A percentile compares a stretch with the other conserved stretches of the same genome.
phyloP scores from a whole-genome alignment of 2,888 invertebrate species.

The Leucophenga maculata region DNA sequence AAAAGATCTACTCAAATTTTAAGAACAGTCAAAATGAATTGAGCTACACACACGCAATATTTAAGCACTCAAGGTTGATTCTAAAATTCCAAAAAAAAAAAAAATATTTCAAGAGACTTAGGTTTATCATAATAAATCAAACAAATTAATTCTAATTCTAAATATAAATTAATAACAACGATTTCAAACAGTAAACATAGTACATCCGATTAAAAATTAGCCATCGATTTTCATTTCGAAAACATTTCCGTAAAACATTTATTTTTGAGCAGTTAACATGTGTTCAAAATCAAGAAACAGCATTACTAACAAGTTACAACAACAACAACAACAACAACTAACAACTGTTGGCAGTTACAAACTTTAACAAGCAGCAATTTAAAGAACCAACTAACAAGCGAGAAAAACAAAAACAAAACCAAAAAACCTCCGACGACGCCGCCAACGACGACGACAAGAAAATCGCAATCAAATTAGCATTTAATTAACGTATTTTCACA shows the following conservation, averaged over 20 bases:
- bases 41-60: no score
- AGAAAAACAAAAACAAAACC: constrained; percentile 16
- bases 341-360: neutral
- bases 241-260: neutral
- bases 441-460: constrained; percentile 28
- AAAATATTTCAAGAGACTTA: no score
- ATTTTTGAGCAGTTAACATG: constrained; percentile 48
- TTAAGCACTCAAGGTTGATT: no score
- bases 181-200: no score
- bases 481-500: constrained; percentile 9
- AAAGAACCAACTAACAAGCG: neutral
- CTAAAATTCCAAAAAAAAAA: no score
- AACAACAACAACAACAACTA: constrained; percentile 35
- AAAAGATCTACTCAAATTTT: no score
- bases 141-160: no score
- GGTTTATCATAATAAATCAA: no score
- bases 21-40: no score
- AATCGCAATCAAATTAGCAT: constrained; percentile 8
- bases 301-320: neutral
- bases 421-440: constrained; percentile 16
- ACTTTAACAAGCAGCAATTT: constrained; percentile 11
- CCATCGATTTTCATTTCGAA: no score
- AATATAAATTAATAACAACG: no score
- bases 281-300: constrained; percentile 38
- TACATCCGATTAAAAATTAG: no score